Conservation (phyloP, 2,888 invertebrate species). For the Habrosyne pyritoides region DNA sequence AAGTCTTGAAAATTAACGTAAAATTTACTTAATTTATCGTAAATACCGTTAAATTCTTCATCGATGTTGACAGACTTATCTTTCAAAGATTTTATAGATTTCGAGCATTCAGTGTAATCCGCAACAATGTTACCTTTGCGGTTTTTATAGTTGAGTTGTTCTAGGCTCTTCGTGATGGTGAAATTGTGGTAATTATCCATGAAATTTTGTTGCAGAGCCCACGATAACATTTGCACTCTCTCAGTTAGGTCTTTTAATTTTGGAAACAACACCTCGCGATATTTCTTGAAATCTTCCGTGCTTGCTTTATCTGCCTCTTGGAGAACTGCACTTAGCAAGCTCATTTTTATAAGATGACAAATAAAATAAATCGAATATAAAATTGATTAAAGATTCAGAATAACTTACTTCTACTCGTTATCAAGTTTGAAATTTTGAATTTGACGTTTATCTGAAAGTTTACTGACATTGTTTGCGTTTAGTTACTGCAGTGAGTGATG, state of each 20-base stretch:
- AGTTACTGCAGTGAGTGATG: neutral
- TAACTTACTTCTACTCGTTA: no score
- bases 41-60: constrained; percentile 55
- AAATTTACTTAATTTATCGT: constrained; percentile 51
- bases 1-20: constrained; percentile 54
- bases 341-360: no score
- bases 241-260: constrained; percentile 64
- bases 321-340: constrained; percentile 66
- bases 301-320: constrained; percentile 65
- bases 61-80: constrained; percentile 48
- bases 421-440: constrained; percentile 21
- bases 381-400: no score
- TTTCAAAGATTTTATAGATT: constrained; percentile 44
- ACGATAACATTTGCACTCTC: constrained; percentile 66
- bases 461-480: neutral
- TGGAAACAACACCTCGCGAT: constrained; percentile 55
- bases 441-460: constrained; percentile 3
- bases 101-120: constrained; percentile 47
- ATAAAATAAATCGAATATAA: no score
- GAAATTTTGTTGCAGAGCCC: constrained; percentile 70
- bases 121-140: constrained; percentile 59
- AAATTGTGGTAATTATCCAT: constrained; percentile 66
- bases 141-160: constrained; percentile 69
- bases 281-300: constrained; percentile 59
- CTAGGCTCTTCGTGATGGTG: constrained; percentile 66